These are phyloP conservation scores for Yoshiicerus persimilis DNA, from an alignment of 1,140 invertebrate species.

Conservation along the genomic window DNA sequence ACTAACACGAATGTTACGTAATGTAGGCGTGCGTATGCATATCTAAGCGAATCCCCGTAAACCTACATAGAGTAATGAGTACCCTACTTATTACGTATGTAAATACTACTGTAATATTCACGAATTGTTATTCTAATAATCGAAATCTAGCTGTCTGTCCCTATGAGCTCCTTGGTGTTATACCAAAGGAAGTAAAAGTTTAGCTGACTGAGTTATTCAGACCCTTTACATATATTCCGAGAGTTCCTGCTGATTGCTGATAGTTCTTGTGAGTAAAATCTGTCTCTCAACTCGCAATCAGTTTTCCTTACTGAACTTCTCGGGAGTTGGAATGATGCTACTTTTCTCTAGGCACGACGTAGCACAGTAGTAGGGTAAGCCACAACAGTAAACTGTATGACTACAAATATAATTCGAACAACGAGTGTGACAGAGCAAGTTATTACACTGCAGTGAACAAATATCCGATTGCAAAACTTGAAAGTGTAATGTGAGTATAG, in stretches of 20 bases:
- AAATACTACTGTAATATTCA: no score
- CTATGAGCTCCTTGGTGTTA: no score
- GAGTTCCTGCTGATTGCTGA: not conserved
- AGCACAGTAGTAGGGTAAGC: not conserved
- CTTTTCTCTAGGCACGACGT: not conserved
- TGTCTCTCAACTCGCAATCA: not conserved
- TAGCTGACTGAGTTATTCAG: no score
- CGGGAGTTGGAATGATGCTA: not conserved
- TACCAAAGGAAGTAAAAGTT: no score
- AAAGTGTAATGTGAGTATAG: not conserved
- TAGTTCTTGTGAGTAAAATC: not conserved
- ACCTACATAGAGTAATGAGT: no score
- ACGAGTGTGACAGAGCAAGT: not conserved
- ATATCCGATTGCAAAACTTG: conserved; percentile 12
- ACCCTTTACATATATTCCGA: not conserved
- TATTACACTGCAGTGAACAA: not conserved
- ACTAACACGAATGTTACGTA: not conserved
- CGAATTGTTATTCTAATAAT: no score
- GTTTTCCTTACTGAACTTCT: not conserved
- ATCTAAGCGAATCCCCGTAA: not conserved
- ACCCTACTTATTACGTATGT: no score
- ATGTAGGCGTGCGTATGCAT: not conserved
- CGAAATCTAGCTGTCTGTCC: no score
- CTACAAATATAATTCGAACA: not conserved
- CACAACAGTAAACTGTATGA: not conserved